Evolutionary conservation across 2,797 vertebrate species (phyloP), one percentile per base, ranked within the genome.

Genomic region (Phoxinus dragarum): DNA sequence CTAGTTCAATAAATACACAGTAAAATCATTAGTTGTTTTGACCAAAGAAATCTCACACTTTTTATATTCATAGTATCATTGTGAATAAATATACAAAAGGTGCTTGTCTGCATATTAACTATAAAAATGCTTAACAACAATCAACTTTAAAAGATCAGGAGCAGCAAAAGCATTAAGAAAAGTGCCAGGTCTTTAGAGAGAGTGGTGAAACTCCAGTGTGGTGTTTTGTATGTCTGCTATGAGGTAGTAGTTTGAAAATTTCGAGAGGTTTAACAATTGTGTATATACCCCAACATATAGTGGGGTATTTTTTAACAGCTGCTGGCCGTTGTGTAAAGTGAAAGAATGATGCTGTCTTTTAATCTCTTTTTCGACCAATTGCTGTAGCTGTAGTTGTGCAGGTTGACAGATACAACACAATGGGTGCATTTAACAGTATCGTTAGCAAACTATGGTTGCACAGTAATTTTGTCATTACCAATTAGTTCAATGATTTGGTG

Each of bases 81-180:
- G 31, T 80, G 44, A 47, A 54, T 80, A 80, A 54, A 68, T 56
- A 71, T 40, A 81, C 31, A 71, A 69, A 54, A 75, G 31, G 9
- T 0, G 31, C 47, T 11, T 34, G 23, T 6, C 31, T 34, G n/a
- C 52, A 54, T 54, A 36, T 23, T 23, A 5, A 42, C n/a, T 49
- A 75, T 54, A 6, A 6, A 38, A 27, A 69, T 40, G 34, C 16
- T 69, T 82, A 44, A 34, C 27, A 74, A 74, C 69, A 64, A 21
- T 72, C 9, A 34, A 34, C 17, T 59, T 19, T 5, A 19, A 82
- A 82, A 34, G 40, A 84, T 66, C 14, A 38, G 5, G 21, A 75
- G 31, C 59, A 76, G 73, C 59, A n/a, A 66, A 34, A 54, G 61
- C 23, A 38, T 66, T 75, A 9, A 38, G 19, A 74, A 82, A 82